Conservation (phyloP, 2,888 invertebrate genomes). For the Pemphredon lugubris region DNA sequence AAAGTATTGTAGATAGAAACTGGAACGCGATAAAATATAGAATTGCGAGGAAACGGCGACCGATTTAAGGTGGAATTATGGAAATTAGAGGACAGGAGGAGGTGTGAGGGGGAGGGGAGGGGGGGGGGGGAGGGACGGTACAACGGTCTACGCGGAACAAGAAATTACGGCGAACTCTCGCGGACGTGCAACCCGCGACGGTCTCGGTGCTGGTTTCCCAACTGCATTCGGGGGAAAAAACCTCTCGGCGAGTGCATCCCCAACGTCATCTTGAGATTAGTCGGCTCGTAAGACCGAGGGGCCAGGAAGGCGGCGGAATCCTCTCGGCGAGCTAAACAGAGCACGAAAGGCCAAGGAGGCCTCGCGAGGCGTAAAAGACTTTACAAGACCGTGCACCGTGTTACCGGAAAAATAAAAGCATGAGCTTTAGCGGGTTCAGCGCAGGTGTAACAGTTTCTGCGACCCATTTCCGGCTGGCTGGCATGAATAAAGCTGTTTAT, state of each 20-base stretch:
- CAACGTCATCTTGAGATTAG: conserved; percentile 50
- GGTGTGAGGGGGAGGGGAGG: not conserved
- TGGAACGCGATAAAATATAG: not conserved
- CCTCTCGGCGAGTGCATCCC: conserved; percentile 21
- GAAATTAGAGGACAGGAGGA: conserved; percentile 3
- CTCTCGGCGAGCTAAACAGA: conserved; percentile 45
- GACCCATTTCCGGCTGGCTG: conserved; percentile 64
- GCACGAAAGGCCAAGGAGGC: conserved; percentile 37
- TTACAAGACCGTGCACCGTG: conserved; percentile 27
- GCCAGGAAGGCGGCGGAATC: conserved; percentile 29
- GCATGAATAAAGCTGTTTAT: conserved; percentile 63
- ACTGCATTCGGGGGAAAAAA: not conserved
- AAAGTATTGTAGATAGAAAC: not conserved
- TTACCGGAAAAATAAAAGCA: conserved; percentile 30
- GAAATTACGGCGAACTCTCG: not conserved
- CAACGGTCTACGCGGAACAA: not conserved
- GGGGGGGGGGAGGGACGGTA: conserved; percentile 29
- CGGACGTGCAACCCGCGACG: not conserved
- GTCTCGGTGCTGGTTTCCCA: conserved; percentile 36
- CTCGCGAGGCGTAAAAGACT: conserved; percentile 46
- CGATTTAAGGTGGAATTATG: conserved; percentile 28
- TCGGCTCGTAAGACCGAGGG: conserved; percentile 17
- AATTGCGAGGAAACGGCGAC: not conserved
- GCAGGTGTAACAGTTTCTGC: conserved; percentile 58
- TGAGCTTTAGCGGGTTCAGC: conserved; percentile 28